phyloP scores from a whole-genome alignment of 2,113 vertebrate species.

The Ctenomys sociabilis region DNA sequence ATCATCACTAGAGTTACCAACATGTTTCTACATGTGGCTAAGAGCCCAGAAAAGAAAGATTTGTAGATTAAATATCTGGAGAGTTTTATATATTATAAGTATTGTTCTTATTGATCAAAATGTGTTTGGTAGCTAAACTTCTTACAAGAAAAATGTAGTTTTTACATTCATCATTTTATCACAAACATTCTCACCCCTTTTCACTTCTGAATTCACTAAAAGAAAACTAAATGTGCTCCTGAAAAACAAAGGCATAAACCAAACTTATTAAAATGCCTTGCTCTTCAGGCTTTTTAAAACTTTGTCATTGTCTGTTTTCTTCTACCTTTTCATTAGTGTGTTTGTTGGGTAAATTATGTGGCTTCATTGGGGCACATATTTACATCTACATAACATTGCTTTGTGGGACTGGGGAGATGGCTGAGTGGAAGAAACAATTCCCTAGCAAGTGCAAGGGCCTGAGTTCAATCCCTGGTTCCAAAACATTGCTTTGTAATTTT shows the following conservation, averaged over 20 bases:
- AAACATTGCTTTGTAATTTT: background rate
- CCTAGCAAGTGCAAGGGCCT: too few relatives aligned
- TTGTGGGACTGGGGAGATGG: too few relatives aligned
- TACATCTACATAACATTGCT: background rate
- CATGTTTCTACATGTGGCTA: constrained; percentile 44
- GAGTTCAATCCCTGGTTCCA: too few relatives aligned
- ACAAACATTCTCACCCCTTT: background rate
- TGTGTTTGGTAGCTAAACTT: background rate
- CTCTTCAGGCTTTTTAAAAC: background rate
- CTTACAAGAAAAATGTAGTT: background rate
- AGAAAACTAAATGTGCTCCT: background rate
- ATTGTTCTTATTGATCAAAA: background rate
- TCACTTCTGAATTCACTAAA: background rate
- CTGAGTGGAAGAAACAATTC: too few relatives aligned
- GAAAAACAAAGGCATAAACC: background rate
- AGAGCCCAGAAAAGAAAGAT: constrained; percentile 55
- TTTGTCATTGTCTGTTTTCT: background rate
- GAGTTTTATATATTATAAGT: constrained; percentile 55
- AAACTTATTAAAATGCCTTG: background rate
- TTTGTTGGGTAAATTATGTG: background rate
- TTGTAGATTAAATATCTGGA: constrained; percentile 54
- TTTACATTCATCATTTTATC: background rate
- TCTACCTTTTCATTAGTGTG: background rate
- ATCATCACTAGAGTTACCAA: constrained; percentile 40
- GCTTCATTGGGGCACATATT: background rate